These are phyloP conservation scores for Volucella bombylans DNA, from an alignment of 2,888 invertebrate genomes.

Conservation along the genomic window DNA sequence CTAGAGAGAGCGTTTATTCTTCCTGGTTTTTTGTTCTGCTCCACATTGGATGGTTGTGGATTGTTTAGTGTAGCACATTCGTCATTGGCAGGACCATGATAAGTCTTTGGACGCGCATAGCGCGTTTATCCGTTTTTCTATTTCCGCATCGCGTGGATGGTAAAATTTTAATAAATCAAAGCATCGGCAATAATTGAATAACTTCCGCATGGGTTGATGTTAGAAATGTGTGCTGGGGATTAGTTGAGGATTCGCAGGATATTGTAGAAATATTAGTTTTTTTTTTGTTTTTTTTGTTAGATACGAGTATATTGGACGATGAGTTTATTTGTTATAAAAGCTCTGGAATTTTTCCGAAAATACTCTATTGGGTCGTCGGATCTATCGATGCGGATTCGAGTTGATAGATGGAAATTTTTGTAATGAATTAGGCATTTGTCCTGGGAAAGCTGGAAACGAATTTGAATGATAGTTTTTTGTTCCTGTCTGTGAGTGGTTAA, in stretches of 20 bases:
- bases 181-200: constrained; percentile 74
- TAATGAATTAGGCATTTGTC: constrained; percentile 49
- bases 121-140: constrained; percentile 56
- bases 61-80: constrained; percentile 14
- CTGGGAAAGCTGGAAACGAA: constrained; percentile 31
- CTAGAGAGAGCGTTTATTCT: constrained; percentile 17
- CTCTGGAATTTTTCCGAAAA: constrained; percentile 12
- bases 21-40: not conserved
- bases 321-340: constrained; percentile 49
- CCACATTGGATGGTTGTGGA: not conserved
- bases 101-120: constrained; percentile 1
- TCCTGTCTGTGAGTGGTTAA: too few species aligned
- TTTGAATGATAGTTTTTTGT: constrained; percentile 23
- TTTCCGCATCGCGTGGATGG: constrained; percentile 62
- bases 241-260: constrained; percentile 40
- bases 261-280: constrained; percentile 15
- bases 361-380: not conserved
- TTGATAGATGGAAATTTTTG: constrained; percentile 28
- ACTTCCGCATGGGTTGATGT: constrained; percentile 73
- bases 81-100: constrained; percentile 37
- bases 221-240: constrained; percentile 60
- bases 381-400: constrained; percentile 5
- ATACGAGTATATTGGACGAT: not conserved
- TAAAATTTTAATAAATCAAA: constrained; percentile 74
- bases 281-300: too few species aligned